Evolutionary conservation across 2,113 vertebrate species (phyloP).

Genomic region (Dasypus novemcinctus): DNA sequence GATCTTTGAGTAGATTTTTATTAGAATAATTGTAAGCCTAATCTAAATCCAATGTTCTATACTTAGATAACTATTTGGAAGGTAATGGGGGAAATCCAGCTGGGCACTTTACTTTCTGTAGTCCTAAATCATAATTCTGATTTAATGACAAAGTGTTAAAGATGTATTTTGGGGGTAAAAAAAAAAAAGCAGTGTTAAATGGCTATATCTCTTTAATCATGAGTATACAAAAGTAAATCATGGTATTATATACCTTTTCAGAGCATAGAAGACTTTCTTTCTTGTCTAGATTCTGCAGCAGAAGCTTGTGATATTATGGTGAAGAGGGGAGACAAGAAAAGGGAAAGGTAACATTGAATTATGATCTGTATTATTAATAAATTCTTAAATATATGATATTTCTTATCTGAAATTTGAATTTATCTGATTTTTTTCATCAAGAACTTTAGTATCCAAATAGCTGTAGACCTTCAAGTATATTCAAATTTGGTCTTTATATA

Average conservation of each 20-base stretch:
- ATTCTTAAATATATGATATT: not conserved
- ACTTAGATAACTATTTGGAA: not conserved
- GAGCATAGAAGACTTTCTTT: conserved; percentile 94
- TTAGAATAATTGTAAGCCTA: not conserved
- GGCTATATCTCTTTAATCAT: not conserved
- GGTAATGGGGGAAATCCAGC: not conserved
- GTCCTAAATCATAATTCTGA: conserved; percentile 16
- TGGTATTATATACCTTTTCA: conserved; percentile 74
- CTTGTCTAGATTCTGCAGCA: conserved; percentile 87
- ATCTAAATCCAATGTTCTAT: not conserved
- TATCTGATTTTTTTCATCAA: not conserved
- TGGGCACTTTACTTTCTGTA: not conserved
- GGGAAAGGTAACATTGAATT: conserved; percentile 88
- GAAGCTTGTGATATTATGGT: conserved; percentile 94
- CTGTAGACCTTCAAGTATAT: not conserved
- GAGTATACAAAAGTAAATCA: conserved; percentile 27
- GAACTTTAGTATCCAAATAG: not conserved
- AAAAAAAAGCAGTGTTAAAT: not conserved
- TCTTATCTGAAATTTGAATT: not conserved
- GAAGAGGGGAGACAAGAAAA: conserved; percentile 97
- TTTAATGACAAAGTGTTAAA: conserved; percentile 1
- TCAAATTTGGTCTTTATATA: not conserved
- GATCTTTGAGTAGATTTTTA: not conserved
- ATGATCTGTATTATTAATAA: not conserved
- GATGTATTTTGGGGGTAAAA: not conserved